Evolutionary conservation across 1,140 invertebrate genomes (phyloP).

Genomic region (Lamellibrachia luymesi): DNA sequence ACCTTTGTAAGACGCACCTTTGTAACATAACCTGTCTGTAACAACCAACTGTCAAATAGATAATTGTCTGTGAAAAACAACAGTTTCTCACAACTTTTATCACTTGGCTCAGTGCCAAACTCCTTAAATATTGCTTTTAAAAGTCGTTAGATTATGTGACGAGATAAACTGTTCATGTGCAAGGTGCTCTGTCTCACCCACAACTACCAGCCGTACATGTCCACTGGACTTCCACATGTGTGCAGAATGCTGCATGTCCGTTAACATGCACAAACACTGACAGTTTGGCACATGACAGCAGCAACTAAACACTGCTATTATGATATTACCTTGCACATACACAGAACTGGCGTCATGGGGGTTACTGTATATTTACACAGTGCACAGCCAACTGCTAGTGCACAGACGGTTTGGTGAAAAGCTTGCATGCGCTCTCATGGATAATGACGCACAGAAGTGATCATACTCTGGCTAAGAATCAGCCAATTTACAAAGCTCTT

Average conservation of each 20-base stretch:
- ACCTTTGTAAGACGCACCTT: too few relatives aligned
- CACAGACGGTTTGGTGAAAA: neutral
- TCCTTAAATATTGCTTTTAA: neutral
- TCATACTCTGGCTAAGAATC: neutral
- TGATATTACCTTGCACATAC: neutral
- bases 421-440: neutral
- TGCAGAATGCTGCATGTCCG: neutral
- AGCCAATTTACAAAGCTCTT: neutral
- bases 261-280: neutral
- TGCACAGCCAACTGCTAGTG: neutral
- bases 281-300: neutral
- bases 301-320: neutral
- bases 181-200: neutral
- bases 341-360: too few relatives aligned
- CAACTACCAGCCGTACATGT: neutral
- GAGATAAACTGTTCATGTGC: neutral
- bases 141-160: neutral
- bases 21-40: neutral
- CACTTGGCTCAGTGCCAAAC: neutral
- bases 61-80: neutral
- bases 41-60: neutral
- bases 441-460: neutral
- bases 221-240: neutral
- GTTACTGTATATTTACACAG: neutral
- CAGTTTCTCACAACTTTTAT: neutral